Conservation (phyloP, 2,888 invertebrate genomes). For the Himalopsyche kuldschensis region DNA sequence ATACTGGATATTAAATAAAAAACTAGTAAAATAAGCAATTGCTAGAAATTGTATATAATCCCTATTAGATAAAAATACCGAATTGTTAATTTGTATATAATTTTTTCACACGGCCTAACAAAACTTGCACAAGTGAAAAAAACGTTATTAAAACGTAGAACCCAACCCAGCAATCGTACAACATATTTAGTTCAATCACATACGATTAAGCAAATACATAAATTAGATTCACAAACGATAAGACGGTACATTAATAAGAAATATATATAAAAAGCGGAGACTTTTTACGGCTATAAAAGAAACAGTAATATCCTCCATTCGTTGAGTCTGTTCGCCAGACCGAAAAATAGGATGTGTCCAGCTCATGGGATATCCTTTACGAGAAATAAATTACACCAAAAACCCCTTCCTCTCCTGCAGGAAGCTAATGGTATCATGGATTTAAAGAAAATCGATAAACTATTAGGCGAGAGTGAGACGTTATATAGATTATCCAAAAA, state of each 20-base stretch:
- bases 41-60: no score
- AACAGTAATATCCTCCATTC: background rate
- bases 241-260: background rate
- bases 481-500: no score
- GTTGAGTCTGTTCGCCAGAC: background rate
- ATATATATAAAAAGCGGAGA: background rate
- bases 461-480: no score
- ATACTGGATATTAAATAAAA: no score
- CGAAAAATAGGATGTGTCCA: constrained; percentile 1
- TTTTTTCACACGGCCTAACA: no score
- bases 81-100: no score
- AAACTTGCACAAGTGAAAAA: no score
- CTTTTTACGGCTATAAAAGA: background rate
- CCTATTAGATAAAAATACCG: no score
- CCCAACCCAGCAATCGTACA: no score
- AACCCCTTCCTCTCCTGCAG: background rate
- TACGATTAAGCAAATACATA: background rate
- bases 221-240: background rate
- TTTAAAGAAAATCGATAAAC: background rate
- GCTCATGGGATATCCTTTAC: background rate
- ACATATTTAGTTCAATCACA: background rate
- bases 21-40: no score
- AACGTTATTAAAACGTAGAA: no score
- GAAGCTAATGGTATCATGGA: background rate
- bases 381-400: background rate